A percentile compares a stretch with the other conserved stretches of the same genome.
Evolutionary conservation across 2,888 invertebrate genomes (phyloP).

Genomic region (Sphinx pinastri): DNA sequence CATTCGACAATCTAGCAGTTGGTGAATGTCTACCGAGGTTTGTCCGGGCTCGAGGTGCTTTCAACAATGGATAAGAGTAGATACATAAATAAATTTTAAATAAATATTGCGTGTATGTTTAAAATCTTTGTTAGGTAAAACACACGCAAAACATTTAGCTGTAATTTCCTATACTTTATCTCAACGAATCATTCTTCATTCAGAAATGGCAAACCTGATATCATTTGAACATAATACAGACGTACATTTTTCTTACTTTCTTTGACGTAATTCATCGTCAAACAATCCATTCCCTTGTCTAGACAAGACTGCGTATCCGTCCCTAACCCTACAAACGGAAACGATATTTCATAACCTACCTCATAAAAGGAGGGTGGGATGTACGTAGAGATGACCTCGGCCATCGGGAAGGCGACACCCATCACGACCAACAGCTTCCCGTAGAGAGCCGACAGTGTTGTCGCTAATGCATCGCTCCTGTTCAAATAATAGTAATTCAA

Average conservation of each 20-base stretch:
- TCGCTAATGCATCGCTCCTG: constrained; percentile 93
- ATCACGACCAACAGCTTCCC: constrained; percentile 96
- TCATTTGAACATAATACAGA: not conserved
- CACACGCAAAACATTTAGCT: too few relatives aligned
- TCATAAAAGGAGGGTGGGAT: constrained; percentile 97
- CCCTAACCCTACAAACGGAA: constrained; percentile 29
- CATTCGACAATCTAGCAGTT: too few relatives aligned
- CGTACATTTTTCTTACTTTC: not conserved
- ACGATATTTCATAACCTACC: constrained; percentile 69
- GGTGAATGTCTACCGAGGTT: too few relatives aligned
- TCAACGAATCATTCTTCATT: too few relatives aligned
- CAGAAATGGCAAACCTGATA: not conserved
- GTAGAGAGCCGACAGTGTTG: constrained; percentile 95
- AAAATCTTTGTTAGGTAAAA: too few relatives aligned
- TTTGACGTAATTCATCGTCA: not conserved
- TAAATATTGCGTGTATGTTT: too few relatives aligned
- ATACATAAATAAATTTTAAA: too few relatives aligned
- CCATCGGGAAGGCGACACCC: constrained; percentile 97
- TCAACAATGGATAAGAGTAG: too few relatives aligned
- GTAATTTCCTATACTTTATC: too few relatives aligned
- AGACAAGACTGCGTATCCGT: constrained; percentile 11
- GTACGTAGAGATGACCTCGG: constrained; percentile 97
- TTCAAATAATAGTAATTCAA: constrained; percentile 36
- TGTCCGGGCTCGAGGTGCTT: too few relatives aligned
- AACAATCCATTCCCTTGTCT: not conserved